These are phyloP conservation scores for Drosophila elegans DNA, from an alignment of 1,140 invertebrate species.

Conservation along the genomic window DNA sequence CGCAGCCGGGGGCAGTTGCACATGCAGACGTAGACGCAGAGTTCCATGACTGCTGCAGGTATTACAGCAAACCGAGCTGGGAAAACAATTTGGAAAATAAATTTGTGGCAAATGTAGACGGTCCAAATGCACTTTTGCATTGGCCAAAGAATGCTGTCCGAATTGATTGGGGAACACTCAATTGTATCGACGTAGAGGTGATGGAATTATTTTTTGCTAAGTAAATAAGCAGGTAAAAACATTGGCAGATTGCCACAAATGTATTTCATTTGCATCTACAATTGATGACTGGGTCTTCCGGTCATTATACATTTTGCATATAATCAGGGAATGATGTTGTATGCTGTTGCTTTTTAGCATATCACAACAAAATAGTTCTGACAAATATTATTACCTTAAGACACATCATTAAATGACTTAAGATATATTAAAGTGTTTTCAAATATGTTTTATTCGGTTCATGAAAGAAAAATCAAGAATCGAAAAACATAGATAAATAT, in stretches of 20 bases:
- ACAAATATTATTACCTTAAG: too few relatives aligned
- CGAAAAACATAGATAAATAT: too few relatives aligned
- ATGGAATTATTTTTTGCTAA: conserved; percentile 1
- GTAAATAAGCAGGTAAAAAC: neutral
- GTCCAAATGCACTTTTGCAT: conserved; percentile 39
- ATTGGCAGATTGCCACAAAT: conserved; percentile 1
- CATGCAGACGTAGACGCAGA: conserved; percentile 7
- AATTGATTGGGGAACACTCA: conserved; percentile 31
- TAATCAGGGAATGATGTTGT: too few relatives aligned
- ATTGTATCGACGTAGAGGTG: conserved; percentile 9
- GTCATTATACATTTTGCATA: neutral
- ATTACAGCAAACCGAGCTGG: conserved; percentile 39
- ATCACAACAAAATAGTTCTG: too few relatives aligned
- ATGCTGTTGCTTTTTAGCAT: too few relatives aligned
- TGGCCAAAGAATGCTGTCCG: conserved; percentile 26
- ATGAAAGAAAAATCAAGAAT: too few relatives aligned
- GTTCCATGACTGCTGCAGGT: conserved; percentile 35
- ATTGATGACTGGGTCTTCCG: neutral
- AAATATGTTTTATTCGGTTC: too few relatives aligned
- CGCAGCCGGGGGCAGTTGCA: conserved; percentile 13
- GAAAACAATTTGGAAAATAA: conserved; percentile 55
- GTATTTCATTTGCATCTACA: neutral
- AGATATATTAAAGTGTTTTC: too few relatives aligned
- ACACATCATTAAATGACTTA: too few relatives aligned
- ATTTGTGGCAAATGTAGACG: conserved; percentile 53